Evolutionary conservation across 2,113 vertebrate genomes (phyloP), one percentile per base, ranked within the genome.

Genomic region (Mesitornis unicolor): DNA sequence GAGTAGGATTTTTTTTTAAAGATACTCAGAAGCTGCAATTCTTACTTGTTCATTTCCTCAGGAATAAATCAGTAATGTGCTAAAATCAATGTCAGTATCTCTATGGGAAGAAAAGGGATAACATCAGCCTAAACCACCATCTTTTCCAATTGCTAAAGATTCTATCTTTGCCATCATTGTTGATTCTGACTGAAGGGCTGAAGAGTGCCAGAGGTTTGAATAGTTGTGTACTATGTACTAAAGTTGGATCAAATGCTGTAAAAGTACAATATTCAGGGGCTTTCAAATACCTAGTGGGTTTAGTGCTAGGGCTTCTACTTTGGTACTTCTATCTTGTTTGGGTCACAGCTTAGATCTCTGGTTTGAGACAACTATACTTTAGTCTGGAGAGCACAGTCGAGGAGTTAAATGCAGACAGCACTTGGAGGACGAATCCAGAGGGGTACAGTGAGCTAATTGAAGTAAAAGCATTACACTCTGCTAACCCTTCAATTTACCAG

Each of bases 181-280:
- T 76, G 16, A 57, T 89, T 75, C 33, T 76, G 67, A 19, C 14
- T 40, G 56, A 74, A 35, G 35, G 10, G 40, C 9, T 80, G 57
- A 67, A 68, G 20, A 56, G 20, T 50, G 31, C 5, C 40, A 64
- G n/a, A 81, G 21, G 3, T 65, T 60, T 53, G 36, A 53, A 85
- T 38, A 61, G 10, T 19, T 84, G 11, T 45, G 14, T 6, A 9
- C 18, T 35, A 5, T 2, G 6, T 65, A 48, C 10, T 60, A 12
- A 77, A 50, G 10, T 42, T 64, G 17, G 33, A 65, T 61, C 9
- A 51, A 91, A 65, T 74, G 3, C 17, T 48, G 16, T 74, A 31
- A 22, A 89, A 35, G 7, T 51, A 10, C 10, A 40, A 0, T 38
- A 47, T 59, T 43, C 4, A 25, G 8, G 9, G 4, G 0, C 3